Evolutionary conservation across 2,888 invertebrate species (phyloP).

Genomic region (Caenorhabditis auriculariae): DNA sequence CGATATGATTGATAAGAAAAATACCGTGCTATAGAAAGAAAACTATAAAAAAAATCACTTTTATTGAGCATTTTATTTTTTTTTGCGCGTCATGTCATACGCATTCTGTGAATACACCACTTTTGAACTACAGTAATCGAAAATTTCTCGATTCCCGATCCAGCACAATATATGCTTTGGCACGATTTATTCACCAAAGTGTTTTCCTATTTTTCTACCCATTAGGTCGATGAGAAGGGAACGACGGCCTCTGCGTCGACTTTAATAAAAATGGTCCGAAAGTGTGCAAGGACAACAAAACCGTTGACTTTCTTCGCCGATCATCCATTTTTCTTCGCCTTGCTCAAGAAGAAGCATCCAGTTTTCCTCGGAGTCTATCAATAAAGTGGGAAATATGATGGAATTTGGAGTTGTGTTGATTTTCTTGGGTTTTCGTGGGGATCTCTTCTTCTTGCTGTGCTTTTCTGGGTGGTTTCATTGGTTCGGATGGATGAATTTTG

Average conservation of each 20-base stretch:
- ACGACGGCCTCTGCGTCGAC: constrained; percentile 17
- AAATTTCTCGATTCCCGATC: not conserved
- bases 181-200: not conserved
- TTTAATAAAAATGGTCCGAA: constrained; percentile 1
- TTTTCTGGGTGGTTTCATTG: not conserved
- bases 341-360: constrained; percentile 6
- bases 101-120: too few species aligned
- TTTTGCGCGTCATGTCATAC: too few species aligned
- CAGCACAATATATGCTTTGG: not conserved
- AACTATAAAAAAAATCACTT: too few species aligned
- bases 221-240: constrained; percentile 51
- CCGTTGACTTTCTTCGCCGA: constrained; percentile 26
- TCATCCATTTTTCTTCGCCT: constrained; percentile 37
- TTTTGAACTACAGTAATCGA: too few species aligned
- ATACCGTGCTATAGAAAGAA: too few species aligned
- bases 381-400: not conserved
- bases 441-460: not conserved
- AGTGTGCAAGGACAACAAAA: not conserved
- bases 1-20: too few species aligned
- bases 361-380: constrained; percentile 16
- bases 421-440: not conserved
- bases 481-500: not conserved
- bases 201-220: not conserved
- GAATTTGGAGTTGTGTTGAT: not conserved
- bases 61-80: too few species aligned